Evolutionary conservation across 2,797 vertebrate genomes (phyloP).

Genomic region (Brachyrhaphis roseni): DNA sequence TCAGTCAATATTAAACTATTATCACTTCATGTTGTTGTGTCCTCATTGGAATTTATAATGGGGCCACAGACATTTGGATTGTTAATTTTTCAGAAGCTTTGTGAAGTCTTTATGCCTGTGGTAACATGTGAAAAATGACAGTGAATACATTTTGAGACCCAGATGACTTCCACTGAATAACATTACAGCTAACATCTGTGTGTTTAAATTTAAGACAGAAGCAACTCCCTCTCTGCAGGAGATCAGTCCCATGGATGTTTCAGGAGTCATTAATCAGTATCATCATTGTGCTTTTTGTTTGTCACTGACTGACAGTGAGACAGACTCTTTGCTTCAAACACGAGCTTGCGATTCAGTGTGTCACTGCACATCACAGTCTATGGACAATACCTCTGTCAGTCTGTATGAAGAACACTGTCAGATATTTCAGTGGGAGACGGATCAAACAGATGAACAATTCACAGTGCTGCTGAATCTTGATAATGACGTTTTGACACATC

Average conservation of each 20-base stretch:
- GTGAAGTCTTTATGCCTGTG: slow-evolving; percentile 42
- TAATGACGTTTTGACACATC: slow-evolving; percentile 69
- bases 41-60: slow-evolving; percentile 55
- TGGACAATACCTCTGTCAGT: slow-evolving; percentile 76
- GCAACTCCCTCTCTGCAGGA: slow-evolving; percentile 47
- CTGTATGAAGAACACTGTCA: slow-evolving; percentile 75
- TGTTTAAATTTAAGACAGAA: slow-evolving; percentile 65
- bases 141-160: slow-evolving; percentile 44
- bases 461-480: slow-evolving; percentile 60
- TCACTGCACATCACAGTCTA: slow-evolving; percentile 68
- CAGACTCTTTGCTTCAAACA: slow-evolving; percentile 62
- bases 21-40: slow-evolving; percentile 46
- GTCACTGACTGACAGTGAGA: slow-evolving; percentile 74
- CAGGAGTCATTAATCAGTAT: slow-evolving; percentile 75
- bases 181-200: slow-evolving; percentile 42
- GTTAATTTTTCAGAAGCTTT: slow-evolving; percentile 56
- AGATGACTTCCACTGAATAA: slow-evolving; percentile 38
- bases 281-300: slow-evolving; percentile 70
- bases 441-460: slow-evolving; percentile 73
- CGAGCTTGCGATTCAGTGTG: slow-evolving; percentile 59
- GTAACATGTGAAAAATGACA: slow-evolving; percentile 50
- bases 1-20: slow-evolving; percentile 53
- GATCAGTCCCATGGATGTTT: slow-evolving; percentile 65
- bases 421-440: slow-evolving; percentile 54
- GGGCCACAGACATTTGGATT: slow-evolving; percentile 37